Conservation (phyloP, 2,888 invertebrate genomes). For the Elmis aenea region DNA sequence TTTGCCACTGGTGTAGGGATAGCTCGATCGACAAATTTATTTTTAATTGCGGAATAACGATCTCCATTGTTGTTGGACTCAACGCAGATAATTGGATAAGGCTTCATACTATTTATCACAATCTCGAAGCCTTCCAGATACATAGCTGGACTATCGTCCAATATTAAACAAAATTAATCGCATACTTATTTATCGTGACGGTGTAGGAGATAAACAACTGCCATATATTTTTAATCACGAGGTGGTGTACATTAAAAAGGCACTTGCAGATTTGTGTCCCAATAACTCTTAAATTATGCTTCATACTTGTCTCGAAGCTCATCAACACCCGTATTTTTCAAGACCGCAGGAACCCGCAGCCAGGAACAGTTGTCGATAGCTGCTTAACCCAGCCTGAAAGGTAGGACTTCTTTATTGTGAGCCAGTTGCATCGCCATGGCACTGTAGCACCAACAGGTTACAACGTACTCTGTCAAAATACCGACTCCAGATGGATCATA, state of each 20-base stretch:
- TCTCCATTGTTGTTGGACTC: slow-evolving; percentile 66
- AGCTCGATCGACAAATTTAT: too few relatives aligned
- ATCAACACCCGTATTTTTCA: slow-evolving; percentile 74
- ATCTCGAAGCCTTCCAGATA: slow-evolving; percentile 59
- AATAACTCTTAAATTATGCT: slow-evolving; percentile 57
- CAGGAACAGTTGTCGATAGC: slow-evolving; percentile 86
- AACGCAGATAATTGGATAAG: slow-evolving; percentile 62
- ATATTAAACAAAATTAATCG: too few relatives aligned
- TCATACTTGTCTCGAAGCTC: slow-evolving; percentile 84
- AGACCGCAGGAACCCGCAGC: slow-evolving; percentile 60
- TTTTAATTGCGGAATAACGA: slow-evolving; percentile 82
- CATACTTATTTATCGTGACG: slow-evolving; percentile 90
- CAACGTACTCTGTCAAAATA: too few relatives aligned
- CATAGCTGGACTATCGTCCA: slow-evolving; percentile 55
- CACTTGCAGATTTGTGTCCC: slow-evolving; percentile 49
- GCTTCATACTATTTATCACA: slow-evolving; percentile 53
- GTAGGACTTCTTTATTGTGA: slow-evolving; percentile 38
- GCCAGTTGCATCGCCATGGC: too few relatives aligned
- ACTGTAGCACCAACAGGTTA: too few relatives aligned
- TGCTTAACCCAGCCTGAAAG: slow-evolving; percentile 74
- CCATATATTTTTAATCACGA: slow-evolving; percentile 73
- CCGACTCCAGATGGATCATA: too few relatives aligned
- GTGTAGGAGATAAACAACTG: slow-evolving; percentile 90
- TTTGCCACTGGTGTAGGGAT: too few relatives aligned
- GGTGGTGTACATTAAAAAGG: slow-evolving; percentile 55